Percentiles rank a stretch among this genome's conserved stretches.
These are phyloP conservation scores for Rhopalosiphum padi DNA, from an alignment of 1,140 invertebrate genomes.

Conservation along the genomic window DNA sequence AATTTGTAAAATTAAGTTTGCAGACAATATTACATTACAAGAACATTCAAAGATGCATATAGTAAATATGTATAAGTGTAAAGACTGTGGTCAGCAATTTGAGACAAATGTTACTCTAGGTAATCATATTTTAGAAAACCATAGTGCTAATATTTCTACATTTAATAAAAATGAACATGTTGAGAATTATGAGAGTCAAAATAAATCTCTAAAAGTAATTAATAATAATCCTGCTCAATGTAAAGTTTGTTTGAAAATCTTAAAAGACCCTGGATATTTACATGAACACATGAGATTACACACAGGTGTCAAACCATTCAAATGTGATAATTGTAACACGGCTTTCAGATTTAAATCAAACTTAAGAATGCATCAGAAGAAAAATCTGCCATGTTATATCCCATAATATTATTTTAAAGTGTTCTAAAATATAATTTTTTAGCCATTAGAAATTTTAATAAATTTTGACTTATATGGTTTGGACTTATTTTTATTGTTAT, in stretches of 20 bases:
- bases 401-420: background rate
- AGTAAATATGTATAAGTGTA: background rate
- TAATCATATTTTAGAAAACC: background rate
- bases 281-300: background rate
- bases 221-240: background rate
- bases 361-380: background rate
- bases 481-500: background rate
- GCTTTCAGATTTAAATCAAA: background rate
- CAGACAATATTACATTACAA: background rate
- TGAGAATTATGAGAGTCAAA: background rate
- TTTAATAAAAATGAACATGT: background rate
- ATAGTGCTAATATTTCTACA: background rate
- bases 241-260: background rate
- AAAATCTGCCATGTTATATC: background rate
- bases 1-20: background rate
- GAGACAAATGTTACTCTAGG: slow-evolving; percentile 2
- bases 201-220: background rate
- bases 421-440: background rate
- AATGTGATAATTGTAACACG: background rate
- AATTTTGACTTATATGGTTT: background rate
- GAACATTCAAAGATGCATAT: background rate
- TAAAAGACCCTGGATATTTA: background rate
- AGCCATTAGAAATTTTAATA: background rate
- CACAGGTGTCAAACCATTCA: background rate
- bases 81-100: slow-evolving; percentile 19